Percentiles rank a stretch among this genome's conserved stretches.
phyloP scores from a whole-genome alignment of 2,888 invertebrate species.

The Nebria brevicollis region DNA sequence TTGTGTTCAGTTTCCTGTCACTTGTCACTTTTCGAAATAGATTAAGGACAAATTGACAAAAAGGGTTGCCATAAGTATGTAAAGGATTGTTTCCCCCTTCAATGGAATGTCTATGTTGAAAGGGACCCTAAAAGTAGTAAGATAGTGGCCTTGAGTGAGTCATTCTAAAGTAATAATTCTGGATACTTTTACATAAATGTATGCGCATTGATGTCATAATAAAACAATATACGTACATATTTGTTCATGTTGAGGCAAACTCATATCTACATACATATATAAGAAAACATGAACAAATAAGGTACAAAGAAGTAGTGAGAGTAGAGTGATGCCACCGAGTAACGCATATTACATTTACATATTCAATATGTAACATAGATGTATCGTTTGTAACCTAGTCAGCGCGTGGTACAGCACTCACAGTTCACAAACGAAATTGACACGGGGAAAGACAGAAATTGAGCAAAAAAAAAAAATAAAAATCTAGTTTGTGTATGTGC shows the following conservation, averaged over 20 bases:
- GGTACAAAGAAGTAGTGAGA: neutral
- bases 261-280: neutral
- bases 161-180: neutral
- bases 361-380: neutral
- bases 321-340: neutral
- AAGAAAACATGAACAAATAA: slow-evolving; percentile 1
- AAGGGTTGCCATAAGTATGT: neutral
- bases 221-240: slow-evolving; percentile 3
- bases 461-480: no score
- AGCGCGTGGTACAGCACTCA: neutral
- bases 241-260: neutral
- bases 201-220: neutral
- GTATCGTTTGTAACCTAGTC: neutral
- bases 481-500: neutral
- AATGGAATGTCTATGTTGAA: neutral
- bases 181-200: neutral
- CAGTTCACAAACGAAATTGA: neutral
- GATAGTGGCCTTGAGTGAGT: no score
- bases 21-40: neutral
- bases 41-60: neutral
- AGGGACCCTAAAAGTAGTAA: neutral
- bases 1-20: neutral
- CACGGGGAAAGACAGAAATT: neutral
- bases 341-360: neutral
- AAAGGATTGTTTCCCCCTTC: neutral